phyloP scores from a whole-genome alignment of 2,113 vertebrate species.

The Phylloscopus trochilus region DNA sequence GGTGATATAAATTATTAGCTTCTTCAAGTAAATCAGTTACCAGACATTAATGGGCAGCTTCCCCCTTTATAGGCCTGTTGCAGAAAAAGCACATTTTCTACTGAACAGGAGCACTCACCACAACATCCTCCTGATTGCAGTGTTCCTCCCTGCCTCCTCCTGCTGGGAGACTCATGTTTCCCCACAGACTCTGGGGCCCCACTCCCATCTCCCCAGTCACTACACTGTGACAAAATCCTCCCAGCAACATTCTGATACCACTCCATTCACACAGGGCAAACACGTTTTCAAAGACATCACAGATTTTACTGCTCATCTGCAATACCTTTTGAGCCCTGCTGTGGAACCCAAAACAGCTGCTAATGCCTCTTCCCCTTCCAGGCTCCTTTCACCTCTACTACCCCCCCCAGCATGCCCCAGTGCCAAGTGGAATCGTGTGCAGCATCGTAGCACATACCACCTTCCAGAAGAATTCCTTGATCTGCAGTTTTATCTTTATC shows the following conservation, averaged over 20 bases:
- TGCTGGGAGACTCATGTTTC: not conserved
- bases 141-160: not conserved
- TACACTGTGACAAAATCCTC: not conserved
- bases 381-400: not conserved
- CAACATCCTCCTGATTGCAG: not conserved
- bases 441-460: fast-evolving
- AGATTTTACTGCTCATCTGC: not conserved
- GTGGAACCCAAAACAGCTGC: not conserved
- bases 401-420: too few species aligned
- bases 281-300: not conserved
- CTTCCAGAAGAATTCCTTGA: not conserved
- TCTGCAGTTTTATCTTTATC: not conserved
- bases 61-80: not conserved
- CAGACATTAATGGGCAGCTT: not conserved
- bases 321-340: not conserved
- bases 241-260: not conserved
- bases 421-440: fast-evolving
- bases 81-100: not conserved
- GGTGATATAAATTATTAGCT: not conserved
- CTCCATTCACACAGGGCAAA: not conserved
- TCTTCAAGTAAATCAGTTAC: not conserved
- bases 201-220: not conserved
- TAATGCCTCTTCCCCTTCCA: not conserved
- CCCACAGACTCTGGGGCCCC: not conserved
- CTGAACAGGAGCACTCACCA: not conserved